A percentile compares a stretch with the other conserved stretches of the same genome.
These are phyloP conservation scores for Drosophila simulans DNA, from an alignment of 1,140 invertebrate species.

Conservation along the genomic window DNA sequence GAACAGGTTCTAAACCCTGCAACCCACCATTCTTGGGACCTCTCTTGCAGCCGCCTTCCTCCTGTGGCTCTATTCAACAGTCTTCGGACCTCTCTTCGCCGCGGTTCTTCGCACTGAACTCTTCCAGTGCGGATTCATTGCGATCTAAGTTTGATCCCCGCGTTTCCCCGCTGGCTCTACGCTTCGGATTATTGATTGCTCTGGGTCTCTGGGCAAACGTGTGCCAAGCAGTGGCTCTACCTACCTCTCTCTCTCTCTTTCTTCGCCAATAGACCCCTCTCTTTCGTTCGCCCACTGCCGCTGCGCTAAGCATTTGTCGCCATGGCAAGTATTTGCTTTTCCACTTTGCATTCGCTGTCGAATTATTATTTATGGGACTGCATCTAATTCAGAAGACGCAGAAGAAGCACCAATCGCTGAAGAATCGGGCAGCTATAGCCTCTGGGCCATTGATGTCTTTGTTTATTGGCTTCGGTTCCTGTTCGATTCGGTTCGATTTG, in stretches of 20 bases:
- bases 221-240: constrained; percentile 22
- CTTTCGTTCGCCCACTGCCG: neutral
- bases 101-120: neutral
- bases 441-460: constrained; percentile 74
- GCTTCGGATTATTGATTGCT: constrained; percentile 75
- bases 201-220: constrained; percentile 78
- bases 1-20: constrained; percentile 36
- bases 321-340: constrained; percentile 62
- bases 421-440: constrained; percentile 27
- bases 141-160: constrained; percentile 40
- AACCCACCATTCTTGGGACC: constrained; percentile 1
- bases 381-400: constrained; percentile 54
- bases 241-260: neutral
- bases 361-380: constrained; percentile 78
- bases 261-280: too few relatives aligned
- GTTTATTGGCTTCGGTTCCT: constrained; percentile 71
- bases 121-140: constrained; percentile 32
- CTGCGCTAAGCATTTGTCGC: constrained; percentile 61
- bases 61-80: neutral
- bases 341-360: constrained; percentile 62
- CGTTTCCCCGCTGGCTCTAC: neutral
- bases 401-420: constrained; percentile 13
- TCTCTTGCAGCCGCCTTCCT: neutral
- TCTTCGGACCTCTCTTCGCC: neutral
- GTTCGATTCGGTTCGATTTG: constrained; percentile 17